Evolutionary conservation across 2,113 vertebrate genomes (phyloP), one percentile per base, ranked within the genome.

Genomic region (Cynocephalus volans): DNA sequence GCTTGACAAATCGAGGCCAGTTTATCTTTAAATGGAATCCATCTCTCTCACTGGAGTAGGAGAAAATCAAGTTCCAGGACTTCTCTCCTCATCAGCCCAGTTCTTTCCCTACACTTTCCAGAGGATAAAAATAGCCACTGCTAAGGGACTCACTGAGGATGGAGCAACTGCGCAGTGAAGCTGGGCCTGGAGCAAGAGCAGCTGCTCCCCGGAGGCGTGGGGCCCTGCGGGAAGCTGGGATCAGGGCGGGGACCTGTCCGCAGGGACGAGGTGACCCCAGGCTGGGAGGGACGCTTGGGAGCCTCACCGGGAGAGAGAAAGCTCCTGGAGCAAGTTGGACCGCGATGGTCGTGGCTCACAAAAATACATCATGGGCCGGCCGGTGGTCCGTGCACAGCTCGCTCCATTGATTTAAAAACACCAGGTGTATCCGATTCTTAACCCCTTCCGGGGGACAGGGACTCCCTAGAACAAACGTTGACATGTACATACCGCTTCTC

Each of bases 81-180:
- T 93, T 91, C 12, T 4, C 12, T 77, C 33, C 23, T 83, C 62
- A 17, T 79, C 58, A 64, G 58, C 21, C 64, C 13, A 28, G 56
- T 33, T 65, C 41, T 87, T 31, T 5, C 26, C 8, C 28, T 23
- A 10, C 28, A 1, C 41, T 90, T 33, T 50, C 6, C 54, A 13
- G 36, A 45, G 82, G 91, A 95, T 97, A 96, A 97, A 97, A 94
- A 97, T 92, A 96, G 69, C 86, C 1, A 1, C 48, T 58, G 90
- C 10, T 13, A 6, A 26, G 76, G 90, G 88, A 67, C 91, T 94
- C 95, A 41, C 52, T 4, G 65, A 11, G 0, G 2, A 21, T 31
- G 62, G 18, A 92, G 94, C 96, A 95, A 95, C 92, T 93, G 93
- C 3, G 12, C n/a, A 3, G 18, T 10, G 50, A 48, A 80, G 60